A percentile compares a stretch with the other conserved stretches of the same genome.
phyloP scores from a whole-genome alignment of 2,113 vertebrate genomes.

The Pseudolaguvia tuberculata region DNA sequence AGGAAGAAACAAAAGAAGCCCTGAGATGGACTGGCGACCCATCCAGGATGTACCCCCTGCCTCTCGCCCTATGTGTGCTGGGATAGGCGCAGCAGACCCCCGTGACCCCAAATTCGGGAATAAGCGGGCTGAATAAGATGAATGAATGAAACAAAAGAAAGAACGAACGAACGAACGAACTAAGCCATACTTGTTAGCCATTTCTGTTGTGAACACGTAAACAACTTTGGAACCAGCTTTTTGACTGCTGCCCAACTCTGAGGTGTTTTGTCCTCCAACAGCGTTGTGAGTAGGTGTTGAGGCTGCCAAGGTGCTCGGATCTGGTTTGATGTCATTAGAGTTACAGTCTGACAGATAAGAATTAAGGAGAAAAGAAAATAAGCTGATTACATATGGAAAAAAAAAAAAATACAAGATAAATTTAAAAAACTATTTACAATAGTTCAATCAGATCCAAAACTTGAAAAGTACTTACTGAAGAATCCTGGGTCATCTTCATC shows the following conservation, averaged over 20 bases:
- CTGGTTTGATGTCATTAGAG: conserved; percentile 89
- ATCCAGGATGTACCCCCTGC: too few relatives aligned
- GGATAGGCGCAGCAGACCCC: too few relatives aligned
- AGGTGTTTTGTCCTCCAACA: conserved; percentile 76
- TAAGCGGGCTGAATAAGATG: too few relatives aligned
- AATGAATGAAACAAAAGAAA: background rate
- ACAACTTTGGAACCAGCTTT: conserved; percentile 93
- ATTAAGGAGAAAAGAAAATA: background rate
- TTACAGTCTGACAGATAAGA: conserved; percentile 82
- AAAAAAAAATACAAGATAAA: too few relatives aligned
- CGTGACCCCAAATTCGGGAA: too few relatives aligned
- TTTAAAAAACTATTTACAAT: too few relatives aligned
- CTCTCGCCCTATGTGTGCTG: too few relatives aligned
- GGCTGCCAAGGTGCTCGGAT: conserved; percentile 85
- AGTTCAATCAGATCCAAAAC: background rate
- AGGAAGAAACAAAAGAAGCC: too few relatives aligned
- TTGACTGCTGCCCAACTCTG: conserved; percentile 79
- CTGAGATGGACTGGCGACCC: too few relatives aligned
- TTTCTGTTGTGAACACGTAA: conserved; percentile 98
- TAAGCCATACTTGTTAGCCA: conserved; percentile 94
- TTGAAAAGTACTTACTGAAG: conserved; percentile 53
- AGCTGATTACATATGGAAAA: too few relatives aligned
- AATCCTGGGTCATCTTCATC: conserved; percentile 74
- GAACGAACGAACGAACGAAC: background rate
- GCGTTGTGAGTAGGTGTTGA: conserved; percentile 89